These are phyloP conservation scores for Monoplex corrugatus DNA, from an alignment of 2,888 invertebrate species.

Conservation along the genomic window DNA sequence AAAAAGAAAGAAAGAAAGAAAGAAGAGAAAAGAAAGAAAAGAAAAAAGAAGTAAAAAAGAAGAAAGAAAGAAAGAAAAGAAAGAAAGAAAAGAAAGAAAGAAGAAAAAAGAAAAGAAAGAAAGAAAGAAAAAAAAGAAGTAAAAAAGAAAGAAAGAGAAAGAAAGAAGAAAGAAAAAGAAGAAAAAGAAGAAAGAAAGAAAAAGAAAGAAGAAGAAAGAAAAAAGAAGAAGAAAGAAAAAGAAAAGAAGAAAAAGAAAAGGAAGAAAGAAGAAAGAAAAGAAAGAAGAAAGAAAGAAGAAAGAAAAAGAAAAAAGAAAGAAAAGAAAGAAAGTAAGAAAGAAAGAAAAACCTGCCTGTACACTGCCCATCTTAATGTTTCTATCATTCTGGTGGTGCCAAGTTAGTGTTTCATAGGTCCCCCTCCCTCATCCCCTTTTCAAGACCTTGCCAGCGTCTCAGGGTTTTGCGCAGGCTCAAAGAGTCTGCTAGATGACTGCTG, in stretches of 20 bases:
- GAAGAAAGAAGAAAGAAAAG: background rate
- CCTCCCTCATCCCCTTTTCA: no score
- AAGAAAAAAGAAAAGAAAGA: background rate
- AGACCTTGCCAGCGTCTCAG: no score
- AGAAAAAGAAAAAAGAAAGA: conserved; percentile 10
- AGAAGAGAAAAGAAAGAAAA: background rate
- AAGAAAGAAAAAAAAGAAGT: background rate
- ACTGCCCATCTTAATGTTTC: no score
- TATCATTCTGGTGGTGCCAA: no score
- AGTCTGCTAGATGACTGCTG: no score
- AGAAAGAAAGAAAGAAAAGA: background rate
- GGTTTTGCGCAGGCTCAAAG: no score
- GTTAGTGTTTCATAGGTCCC: no score
- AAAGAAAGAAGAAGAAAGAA: background rate
- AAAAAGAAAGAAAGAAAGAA: background rate
- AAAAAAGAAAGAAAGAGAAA: background rate
- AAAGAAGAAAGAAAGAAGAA: background rate
- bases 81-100: background rate
- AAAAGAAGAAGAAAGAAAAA: background rate
- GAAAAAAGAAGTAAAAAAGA: background rate
- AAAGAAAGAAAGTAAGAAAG: background rate
- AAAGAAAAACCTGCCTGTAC: no score
- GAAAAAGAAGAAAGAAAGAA: background rate
- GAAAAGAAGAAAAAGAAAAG: background rate
- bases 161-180: background rate